Percentiles rank a stretch among this genome's conserved stretches.
Evolutionary conservation across 2,888 invertebrate species (phyloP).

Genomic region (Mallateleia sp.): DNA sequence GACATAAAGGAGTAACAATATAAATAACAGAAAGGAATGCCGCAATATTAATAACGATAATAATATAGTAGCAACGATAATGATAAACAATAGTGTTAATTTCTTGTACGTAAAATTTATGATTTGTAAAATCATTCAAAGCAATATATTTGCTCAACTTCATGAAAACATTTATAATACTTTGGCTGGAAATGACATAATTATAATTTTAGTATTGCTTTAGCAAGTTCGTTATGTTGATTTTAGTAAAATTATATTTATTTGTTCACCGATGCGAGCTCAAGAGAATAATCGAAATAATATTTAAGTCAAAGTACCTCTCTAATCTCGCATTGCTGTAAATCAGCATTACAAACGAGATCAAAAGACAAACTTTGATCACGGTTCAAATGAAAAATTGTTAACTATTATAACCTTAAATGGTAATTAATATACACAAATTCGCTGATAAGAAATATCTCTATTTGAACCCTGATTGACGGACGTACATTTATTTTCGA

Average conservation of each 20-base stretch:
- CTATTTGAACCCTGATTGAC: conserved; percentile 76
- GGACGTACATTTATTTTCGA: conserved; percentile 60
- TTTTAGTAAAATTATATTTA: conserved; percentile 81
- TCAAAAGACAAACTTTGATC: conserved; percentile 72
- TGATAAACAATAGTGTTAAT: conserved; percentile 80
- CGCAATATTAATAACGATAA: conserved; percentile 68
- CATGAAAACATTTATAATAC: conserved; percentile 33
- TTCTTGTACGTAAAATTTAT: conserved; percentile 73
- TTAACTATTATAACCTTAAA: conserved; percentile 28
- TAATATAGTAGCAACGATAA: conserved; percentile 70
- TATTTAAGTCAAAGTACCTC: conserved; percentile 72
- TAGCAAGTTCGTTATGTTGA: conserved; percentile 69
- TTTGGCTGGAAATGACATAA: conserved; percentile 21
- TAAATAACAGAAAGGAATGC: conserved; percentile 62
- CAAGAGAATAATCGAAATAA: conserved; percentile 61
- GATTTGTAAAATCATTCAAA: conserved; percentile 48
- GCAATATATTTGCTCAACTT: conserved; percentile 70
- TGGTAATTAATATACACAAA: conserved; percentile 19
- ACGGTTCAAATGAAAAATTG: conserved; percentile 67
- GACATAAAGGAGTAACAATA: conserved; percentile 68
- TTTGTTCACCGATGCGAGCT: conserved; percentile 77
- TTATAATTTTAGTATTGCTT: conserved; percentile 41
- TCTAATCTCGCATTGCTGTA: conserved; percentile 69
- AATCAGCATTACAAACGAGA: conserved; percentile 65
- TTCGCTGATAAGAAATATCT: conserved; percentile 18